Conservation (phyloP, 2,797 vertebrate species). For the Etheostoma perlongum region DNA sequence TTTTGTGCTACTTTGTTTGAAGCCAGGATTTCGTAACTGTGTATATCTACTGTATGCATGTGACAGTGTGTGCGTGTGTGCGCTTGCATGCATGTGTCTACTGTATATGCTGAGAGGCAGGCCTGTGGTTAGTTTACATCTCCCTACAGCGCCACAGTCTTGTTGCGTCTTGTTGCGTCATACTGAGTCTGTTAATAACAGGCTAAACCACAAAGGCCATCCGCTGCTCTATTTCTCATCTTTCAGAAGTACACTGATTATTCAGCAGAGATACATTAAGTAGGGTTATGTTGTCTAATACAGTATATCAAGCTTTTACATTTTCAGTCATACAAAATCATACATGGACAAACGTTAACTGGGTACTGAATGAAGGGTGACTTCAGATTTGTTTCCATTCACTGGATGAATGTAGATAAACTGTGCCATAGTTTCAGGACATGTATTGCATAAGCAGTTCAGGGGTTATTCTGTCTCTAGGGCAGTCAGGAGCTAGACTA, state of each 20-base stretch:
- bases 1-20: conserved; percentile 18
- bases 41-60: conserved; percentile 38
- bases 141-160: conserved; percentile 79
- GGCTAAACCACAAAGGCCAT: conserved; percentile 81
- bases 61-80: conserved; percentile 29
- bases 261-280: conserved; percentile 65
- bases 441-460: conserved; percentile 11
- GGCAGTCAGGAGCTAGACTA: conserved; percentile 40
- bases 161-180: conserved; percentile 75
- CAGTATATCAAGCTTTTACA: conserved; percentile 24
- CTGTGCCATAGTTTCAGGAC: neutral
- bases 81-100: conserved; percentile 50
- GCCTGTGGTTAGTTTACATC: conserved; percentile 83
- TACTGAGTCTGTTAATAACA: conserved; percentile 83
- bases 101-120: conserved; percentile 67
- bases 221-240: conserved; percentile 77
- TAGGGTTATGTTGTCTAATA: conserved; percentile 36
- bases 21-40: conserved; percentile 42
- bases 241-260: conserved; percentile 66
- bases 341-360: neutral
- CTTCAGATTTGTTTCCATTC: conserved; percentile 9
- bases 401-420: conserved; percentile 2
- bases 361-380: neutral
- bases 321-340: conserved; percentile 17
- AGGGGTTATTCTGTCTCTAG: conserved; percentile 13